Conservation (phyloP, 2,888 invertebrate genomes). For the Byasa hedistus region DNA sequence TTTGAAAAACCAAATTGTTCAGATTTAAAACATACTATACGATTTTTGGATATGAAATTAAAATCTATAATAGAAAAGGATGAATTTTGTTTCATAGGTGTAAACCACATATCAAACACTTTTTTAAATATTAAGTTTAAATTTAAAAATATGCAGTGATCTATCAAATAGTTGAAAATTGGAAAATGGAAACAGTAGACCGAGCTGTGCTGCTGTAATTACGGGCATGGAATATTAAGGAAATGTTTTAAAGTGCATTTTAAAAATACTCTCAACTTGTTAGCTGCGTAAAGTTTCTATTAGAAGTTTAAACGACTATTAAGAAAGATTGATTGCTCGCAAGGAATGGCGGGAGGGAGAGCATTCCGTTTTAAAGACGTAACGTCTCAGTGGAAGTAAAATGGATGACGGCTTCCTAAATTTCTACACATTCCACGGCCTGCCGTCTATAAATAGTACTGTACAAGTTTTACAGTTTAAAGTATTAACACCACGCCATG, state of each 20-base stretch:
- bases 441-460: slow-evolving; percentile 1
- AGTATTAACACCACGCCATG: background rate
- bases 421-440: background rate
- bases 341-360: background rate
- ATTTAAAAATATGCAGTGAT: too few relatives aligned
- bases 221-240: background rate
- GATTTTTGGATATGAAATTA: too few relatives aligned
- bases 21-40: too few relatives aligned
- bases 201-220: background rate
- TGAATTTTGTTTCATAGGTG: too few relatives aligned
- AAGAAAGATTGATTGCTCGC: slow-evolving; percentile 13
- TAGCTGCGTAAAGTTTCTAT: slow-evolving; percentile 15
- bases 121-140: too few relatives aligned
- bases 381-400: slow-evolving; percentile 12
- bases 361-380: slow-evolving; percentile 17
- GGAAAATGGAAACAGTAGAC: background rate
- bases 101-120: too few relatives aligned
- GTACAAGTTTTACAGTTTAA: background rate
- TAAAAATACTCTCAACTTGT: slow-evolving; percentile 5
- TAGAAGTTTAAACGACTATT: slow-evolving; percentile 17
- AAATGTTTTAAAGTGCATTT: background rate
- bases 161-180: too few relatives aligned
- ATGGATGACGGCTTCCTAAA: slow-evolving; percentile 14
- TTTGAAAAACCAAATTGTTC: too few relatives aligned
- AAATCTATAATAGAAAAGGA: too few relatives aligned